Base-by-base conservation (phyloP, 92 coral and sea anemone species). In the Scolanthus callimorphus region DNA sequence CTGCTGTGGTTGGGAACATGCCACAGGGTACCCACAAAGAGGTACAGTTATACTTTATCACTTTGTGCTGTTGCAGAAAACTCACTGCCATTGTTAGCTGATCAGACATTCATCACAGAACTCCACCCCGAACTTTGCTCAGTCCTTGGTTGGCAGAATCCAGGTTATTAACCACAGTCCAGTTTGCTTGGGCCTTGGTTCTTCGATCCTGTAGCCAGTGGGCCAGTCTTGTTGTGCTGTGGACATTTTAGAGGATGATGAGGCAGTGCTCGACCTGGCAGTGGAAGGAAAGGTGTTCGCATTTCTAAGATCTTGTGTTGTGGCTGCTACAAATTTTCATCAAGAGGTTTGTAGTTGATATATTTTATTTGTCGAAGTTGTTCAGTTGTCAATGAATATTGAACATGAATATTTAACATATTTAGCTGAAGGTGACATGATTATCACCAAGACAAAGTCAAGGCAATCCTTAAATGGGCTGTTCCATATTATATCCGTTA, bases 191-290 rank as follows among this genome's bases (percentile, higher is more conserved):
- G 97, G 86, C 89, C 1, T 67, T 88, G 62, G 90, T 73, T 6
- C 78, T 91, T 23, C 71, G 97, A 10, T 71, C 95, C 48, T 91
- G 97, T 59, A 80, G 96, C 62, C 95, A 87, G 79, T 91, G 95
- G 89, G 69, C 91, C n/a, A 77, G 82, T 65, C 29, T 71, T 31
- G 88, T 86, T 28, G 87, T 15, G n/a, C 43, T 34, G 43, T 6
- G 6, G 97, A 86, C 11, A 64, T 87, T 11, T 60, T 91, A 22
- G 97, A 78, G 51, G 96, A 91, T 25, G 97, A 91, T 54, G 96
- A 88, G 54, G 76, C 70, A 28, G 80, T 86, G 12, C 57, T 91
- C 25, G 81, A 85, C 51, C 54, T 83, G 81, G 96, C 97, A 2
- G 79, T 91, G 24, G 83, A 83, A 43, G 85, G 82, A 9, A 71